Evolutionary conservation across 1,140 invertebrate genomes (phyloP).

Genomic region (Brevipalpus yothersi): DNA sequence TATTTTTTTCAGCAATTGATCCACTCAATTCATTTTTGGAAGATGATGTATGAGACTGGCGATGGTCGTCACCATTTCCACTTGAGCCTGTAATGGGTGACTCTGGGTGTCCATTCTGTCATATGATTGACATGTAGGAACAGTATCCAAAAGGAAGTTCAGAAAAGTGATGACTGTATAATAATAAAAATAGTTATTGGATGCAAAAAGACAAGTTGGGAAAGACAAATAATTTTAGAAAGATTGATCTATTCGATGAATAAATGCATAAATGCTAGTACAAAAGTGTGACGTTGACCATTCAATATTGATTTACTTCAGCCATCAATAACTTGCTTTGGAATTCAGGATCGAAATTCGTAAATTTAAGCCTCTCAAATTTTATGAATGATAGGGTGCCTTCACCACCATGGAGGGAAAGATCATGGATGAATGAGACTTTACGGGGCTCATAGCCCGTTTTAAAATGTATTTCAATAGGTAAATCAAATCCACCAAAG

Average conservation of each 20-base stretch:
- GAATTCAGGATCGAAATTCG: conserved; percentile 66
- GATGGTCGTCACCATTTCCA: neutral
- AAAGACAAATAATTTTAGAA: too few species aligned
- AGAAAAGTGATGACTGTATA: neutral
- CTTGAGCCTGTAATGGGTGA: too few species aligned
- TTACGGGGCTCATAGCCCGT: conserved; percentile 75
- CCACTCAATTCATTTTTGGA: neutral
- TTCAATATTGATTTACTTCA: too few species aligned
- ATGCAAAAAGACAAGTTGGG: neutral
- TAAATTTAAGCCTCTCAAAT: conserved; percentile 49
- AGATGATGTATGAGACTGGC: neutral
- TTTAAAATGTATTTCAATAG: conserved; percentile 69
- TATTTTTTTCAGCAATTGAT: neutral
- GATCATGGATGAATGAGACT: conserved; percentile 59
- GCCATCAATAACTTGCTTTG: conserved; percentile 57
- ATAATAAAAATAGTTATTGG: neutral
- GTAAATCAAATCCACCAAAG: conserved; percentile 72
- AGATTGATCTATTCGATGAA: too few species aligned
- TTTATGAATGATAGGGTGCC: conserved; percentile 35
- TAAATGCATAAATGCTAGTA: too few species aligned
- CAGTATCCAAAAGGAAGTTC: neutral
- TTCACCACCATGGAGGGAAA: conserved; percentile 46
- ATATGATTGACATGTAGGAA: neutral
- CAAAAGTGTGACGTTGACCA: too few species aligned
- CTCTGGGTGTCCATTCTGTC: neutral